Conservation (phyloP, 2,888 invertebrate genomes). For the Cheilosia scutellata region DNA sequence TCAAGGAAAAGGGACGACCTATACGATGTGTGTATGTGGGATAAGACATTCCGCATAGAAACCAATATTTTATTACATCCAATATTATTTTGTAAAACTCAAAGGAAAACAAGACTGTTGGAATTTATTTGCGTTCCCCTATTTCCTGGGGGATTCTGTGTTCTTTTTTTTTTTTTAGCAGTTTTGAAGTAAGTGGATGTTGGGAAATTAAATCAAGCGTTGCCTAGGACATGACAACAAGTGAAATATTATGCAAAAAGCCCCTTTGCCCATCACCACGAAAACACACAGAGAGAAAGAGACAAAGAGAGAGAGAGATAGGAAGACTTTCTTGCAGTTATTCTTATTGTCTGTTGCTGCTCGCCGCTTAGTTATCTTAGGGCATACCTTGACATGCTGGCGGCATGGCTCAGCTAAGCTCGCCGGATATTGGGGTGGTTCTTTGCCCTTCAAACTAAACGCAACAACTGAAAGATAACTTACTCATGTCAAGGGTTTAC, state of each 20-base stretch:
- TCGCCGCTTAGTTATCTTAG: too few relatives aligned
- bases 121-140: constrained; percentile 57
- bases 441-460: too few relatives aligned
- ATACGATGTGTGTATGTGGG: neutral
- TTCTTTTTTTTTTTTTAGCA: constrained; percentile 19
- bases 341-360: constrained; percentile 48
- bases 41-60: constrained; percentile 6
- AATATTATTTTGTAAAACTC: constrained; percentile 66
- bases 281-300: too few relatives aligned
- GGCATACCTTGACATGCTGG: too few relatives aligned
- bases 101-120: constrained; percentile 49
- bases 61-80: constrained; percentile 53
- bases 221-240: constrained; percentile 56
- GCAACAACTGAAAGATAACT: too few relatives aligned
- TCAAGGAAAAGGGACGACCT: constrained; percentile 34
- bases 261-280: neutral
- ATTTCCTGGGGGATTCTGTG: neutral
- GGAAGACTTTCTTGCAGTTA: constrained; percentile 32
- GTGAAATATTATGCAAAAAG: constrained; percentile 26
- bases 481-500: too few relatives aligned
- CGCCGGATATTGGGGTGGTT: too few relatives aligned
- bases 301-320: neutral
- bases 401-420: too few relatives aligned
- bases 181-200: constrained; percentile 30
- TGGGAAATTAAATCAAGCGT: constrained; percentile 50